Conservation (phyloP, 2,888 invertebrate genomes). For the Brenthis daphne region DNA sequence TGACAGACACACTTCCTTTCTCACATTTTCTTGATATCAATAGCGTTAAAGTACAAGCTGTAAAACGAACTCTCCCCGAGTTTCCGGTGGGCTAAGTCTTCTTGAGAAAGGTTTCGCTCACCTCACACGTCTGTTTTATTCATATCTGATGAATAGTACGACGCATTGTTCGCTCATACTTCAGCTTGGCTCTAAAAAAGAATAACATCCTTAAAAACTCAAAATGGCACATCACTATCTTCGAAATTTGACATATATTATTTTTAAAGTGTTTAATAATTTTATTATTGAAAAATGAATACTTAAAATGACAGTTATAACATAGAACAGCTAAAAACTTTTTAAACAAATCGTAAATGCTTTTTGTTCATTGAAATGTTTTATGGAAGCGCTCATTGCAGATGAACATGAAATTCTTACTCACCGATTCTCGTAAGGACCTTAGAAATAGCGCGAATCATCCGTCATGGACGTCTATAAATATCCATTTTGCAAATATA, state of each 20-base stretch:
- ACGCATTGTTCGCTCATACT: conserved; percentile 31
- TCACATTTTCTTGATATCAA: conserved; percentile 79
- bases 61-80: conserved; percentile 67
- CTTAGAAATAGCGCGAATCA: conserved; percentile 68
- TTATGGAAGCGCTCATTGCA: conserved; percentile 1
- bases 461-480: conserved; percentile 74
- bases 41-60: conserved; percentile 67
- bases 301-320: conserved; percentile 16
- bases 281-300: conserved; percentile 19
- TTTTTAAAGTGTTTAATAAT: conserved; percentile 34
- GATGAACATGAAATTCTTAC: conserved; percentile 42
- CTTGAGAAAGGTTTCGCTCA: conserved; percentile 59
- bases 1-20: conserved; percentile 79
- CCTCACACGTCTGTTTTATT: conserved; percentile 48
- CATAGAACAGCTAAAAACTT: conserved; percentile 24
- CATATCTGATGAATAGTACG: conserved; percentile 41
- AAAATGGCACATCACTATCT: conserved; percentile 55
- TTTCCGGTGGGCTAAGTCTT: conserved; percentile 60
- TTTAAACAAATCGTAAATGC: conserved; percentile 9
- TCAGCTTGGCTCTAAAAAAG: conserved; percentile 27
- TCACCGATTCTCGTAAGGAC: conserved; percentile 55
- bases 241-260: conserved; percentile 44
- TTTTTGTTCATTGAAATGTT: background rate
- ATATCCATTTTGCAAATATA: conserved; percentile 76
- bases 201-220: conserved; percentile 22